A percentile compares a stretch with the other conserved stretches of the same genome.
Evolutionary conservation across 2,113 vertebrate species (phyloP).

Genomic region (Sitta europaea): DNA sequence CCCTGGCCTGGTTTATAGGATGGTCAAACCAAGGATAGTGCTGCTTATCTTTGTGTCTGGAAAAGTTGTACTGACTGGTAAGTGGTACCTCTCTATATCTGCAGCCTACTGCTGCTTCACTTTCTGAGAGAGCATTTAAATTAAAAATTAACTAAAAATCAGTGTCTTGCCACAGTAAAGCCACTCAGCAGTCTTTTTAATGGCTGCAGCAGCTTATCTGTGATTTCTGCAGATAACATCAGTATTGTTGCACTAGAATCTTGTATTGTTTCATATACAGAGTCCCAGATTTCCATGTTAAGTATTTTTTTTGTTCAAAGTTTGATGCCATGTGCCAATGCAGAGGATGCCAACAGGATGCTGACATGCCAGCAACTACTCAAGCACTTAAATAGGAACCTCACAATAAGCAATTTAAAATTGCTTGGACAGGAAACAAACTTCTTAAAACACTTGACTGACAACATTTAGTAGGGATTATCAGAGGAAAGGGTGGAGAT

Average conservation of each 20-base stretch:
- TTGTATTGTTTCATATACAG: background rate
- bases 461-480: background rate
- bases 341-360: background rate
- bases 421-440: slow-evolving; percentile 23
- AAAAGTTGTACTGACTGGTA: slow-evolving; percentile 95
- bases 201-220: background rate
- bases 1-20: slow-evolving; percentile 95
- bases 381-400: background rate
- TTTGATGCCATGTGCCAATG: background rate
- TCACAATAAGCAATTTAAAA: slow-evolving; percentile 17
- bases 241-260: background rate
- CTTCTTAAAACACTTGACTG: slow-evolving; percentile 18
- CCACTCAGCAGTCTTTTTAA: background rate
- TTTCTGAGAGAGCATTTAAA: background rate
- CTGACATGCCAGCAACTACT: background rate
- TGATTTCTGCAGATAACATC: background rate
- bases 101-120: background rate
- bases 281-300: background rate
- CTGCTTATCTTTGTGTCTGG: slow-evolving; percentile 97
- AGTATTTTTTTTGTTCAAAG: background rate
- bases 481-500: slow-evolving; percentile 54
- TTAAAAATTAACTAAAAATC: background rate
- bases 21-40: slow-evolving; percentile 96
- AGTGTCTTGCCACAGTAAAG: background rate
- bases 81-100: background rate